Evolutionary conservation across 2,888 invertebrate genomes (phyloP), one percentile per base, ranked within the genome.

Genomic region (Parnassius apollo): DNA sequence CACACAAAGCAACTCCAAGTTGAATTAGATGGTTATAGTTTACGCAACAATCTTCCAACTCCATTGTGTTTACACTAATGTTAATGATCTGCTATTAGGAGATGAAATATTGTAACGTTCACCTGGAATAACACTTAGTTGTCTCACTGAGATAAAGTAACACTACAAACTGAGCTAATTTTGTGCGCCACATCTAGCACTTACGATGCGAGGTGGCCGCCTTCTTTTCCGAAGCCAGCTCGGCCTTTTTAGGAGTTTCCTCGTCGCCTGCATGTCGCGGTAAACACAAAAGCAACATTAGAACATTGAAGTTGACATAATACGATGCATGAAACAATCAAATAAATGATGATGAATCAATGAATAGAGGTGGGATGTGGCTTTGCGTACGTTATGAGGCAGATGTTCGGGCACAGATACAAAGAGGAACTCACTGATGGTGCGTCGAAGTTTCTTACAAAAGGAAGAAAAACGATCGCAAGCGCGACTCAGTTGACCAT

Each of bases 231-330:
- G 89, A 78, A 82, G 88, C 83, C 85, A 85, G 85, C 83, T 91
- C 91, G 82, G 78, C 75, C 85, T 88, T 90, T 91, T 91, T 89
- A 86, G 89, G 84, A 77, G 91, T 84, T 77, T 92, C 86, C 92
- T 91, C 88, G 88, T 92, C 85, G 88, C 92, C 90, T 91, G 91
- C 78, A 75, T 74, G 80, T 81, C 80, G 83, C 84, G 76, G 83
- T 83, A 86, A 89, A 91, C 85, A 91, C 89, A 91, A 91, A 91
- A 91, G 88, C 88, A 87, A 78, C 83, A 90, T 91, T 91, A 91
- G 86, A 89, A 90, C 84, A 90, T 86, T 85, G 73, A 84, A 75
- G 69, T 77, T 75, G 70, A 73, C 76, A 18, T 18, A 35, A 77
- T 71, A 76, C 57, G 53, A 63, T 57, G 57, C 62, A 64, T 66